phyloP scores from a whole-genome alignment of 2,888 invertebrate genomes.

The Drosophila testacea region DNA sequence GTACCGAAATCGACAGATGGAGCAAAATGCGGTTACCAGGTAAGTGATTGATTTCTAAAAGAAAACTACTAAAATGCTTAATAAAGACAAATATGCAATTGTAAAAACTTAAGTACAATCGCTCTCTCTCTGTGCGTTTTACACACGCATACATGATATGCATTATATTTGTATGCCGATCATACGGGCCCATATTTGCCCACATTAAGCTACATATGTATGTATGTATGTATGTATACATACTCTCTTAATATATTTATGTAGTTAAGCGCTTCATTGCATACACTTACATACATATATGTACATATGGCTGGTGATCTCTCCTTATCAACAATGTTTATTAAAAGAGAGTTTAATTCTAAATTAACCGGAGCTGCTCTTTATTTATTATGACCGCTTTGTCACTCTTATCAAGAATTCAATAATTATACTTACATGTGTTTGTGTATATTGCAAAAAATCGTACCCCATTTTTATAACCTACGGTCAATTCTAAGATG shows the following conservation, averaged over 20 bases:
- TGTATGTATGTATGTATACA: neutral
- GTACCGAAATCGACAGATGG: slow-evolving; percentile 43
- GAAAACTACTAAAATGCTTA: neutral
- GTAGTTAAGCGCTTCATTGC: neutral
- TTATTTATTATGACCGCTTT: neutral
- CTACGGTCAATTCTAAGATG: too few species aligned
- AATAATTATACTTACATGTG: too few species aligned
- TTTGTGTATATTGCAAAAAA: too few species aligned
- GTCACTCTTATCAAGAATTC: too few species aligned
- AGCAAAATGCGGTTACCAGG: slow-evolving; percentile 77
- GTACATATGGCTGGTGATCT: slow-evolving; percentile 1
- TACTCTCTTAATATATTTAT: neutral
- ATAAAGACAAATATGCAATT: neutral
- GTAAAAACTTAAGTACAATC: neutral
- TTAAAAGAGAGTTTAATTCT: neutral
- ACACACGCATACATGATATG: neutral
- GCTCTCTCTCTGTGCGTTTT: too few species aligned
- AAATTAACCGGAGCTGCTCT: neutral
- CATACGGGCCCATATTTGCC: neutral
- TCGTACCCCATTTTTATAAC: too few species aligned
- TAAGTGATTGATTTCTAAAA: slow-evolving; percentile 43
- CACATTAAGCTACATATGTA: neutral
- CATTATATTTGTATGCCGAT: neutral
- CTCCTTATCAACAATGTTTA: slow-evolving; percentile 13
- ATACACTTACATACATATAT: neutral